A percentile compares a stretch with the other conserved stretches of the same genome.
Evolutionary conservation across 2,797 vertebrate species (phyloP).

Genomic region (Gallirallus australis): DNA sequence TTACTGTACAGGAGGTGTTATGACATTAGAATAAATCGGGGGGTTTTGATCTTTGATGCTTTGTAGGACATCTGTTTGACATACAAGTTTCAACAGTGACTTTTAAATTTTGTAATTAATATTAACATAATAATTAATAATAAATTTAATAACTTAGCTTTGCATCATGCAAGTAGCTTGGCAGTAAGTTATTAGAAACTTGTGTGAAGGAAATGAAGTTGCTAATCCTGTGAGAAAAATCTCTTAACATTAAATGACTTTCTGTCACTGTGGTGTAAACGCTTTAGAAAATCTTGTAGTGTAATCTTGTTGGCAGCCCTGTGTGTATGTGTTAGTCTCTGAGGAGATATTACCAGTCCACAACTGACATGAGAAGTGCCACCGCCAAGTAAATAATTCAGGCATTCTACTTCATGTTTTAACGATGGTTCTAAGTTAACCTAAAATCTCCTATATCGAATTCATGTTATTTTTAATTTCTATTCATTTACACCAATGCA

Average conservation of each 20-base stretch:
- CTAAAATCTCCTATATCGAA: not conserved
- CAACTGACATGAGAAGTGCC: not conserved
- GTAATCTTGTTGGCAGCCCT: slow-evolving; percentile 14
- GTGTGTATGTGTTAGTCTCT: not conserved
- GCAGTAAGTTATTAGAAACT: not conserved
- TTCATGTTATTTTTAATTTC: not conserved
- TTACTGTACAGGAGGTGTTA: not conserved
- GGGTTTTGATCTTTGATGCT: not conserved
- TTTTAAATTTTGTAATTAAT: not conserved
- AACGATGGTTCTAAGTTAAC: not conserved
- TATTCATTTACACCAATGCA: not conserved
- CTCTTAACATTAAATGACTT: not conserved
- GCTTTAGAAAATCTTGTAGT: not conserved
- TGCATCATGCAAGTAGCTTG: not conserved
- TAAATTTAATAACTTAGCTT: not conserved
- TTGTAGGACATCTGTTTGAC: not conserved
- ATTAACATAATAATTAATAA: too few relatives aligned
- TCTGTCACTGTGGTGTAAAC: slow-evolving; percentile 3
- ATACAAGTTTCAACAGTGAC: not conserved
- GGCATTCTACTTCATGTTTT: not conserved
- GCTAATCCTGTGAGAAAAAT: slow-evolving; percentile 20
- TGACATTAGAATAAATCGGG: not conserved
- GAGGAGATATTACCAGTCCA: not conserved
- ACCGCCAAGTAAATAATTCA: not conserved
- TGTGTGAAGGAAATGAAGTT: not conserved